A percentile compares a stretch with the other conserved stretches of the same genome.
Conservation (phyloP, 2,888 invertebrate genomes). For the Ernsta delagoae region DNA sequence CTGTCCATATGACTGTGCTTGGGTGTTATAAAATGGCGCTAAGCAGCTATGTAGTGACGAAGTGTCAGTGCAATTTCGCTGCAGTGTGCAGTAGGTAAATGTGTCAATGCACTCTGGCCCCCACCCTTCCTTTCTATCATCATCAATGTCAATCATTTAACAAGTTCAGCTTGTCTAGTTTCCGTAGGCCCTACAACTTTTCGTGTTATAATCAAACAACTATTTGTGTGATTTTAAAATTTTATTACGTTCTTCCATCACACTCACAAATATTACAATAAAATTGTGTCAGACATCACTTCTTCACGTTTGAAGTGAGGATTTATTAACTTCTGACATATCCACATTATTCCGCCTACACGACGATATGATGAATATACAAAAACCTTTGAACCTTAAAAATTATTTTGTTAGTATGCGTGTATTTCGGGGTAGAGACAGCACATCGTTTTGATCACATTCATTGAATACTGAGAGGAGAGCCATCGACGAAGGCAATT, state of each 20-base stretch:
- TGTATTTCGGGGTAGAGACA: neutral
- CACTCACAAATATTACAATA: too few species aligned
- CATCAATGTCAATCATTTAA: slow-evolving; percentile 78
- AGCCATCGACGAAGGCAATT: neutral
- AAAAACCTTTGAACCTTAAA: too few species aligned
- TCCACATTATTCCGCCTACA: neutral
- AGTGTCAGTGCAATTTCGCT: slow-evolving; percentile 76
- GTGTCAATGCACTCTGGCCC: slow-evolving; percentile 82
- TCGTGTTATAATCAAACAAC: neutral
- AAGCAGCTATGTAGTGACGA: slow-evolving; percentile 63
- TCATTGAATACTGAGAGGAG: neutral
- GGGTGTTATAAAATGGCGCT: slow-evolving; percentile 50
- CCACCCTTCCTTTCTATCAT: slow-evolving; percentile 69
- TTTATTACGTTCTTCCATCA: too few species aligned
- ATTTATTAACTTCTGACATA: neutral
- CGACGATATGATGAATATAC: neutral
- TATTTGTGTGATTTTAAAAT: too few species aligned
- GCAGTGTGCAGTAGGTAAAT: slow-evolving; percentile 82
- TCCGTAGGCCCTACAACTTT: slow-evolving; percentile 29
- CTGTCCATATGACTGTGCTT: neutral
- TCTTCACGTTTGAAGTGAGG: neutral
- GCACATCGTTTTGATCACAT: neutral
- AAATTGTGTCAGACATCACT: neutral
- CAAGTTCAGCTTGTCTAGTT: slow-evolving; percentile 73
- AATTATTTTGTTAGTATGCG: too few species aligned